These are phyloP conservation scores for Drosophila mulleri DNA, from an alignment of 2,888 invertebrate genomes.

Conservation along the genomic window DNA sequence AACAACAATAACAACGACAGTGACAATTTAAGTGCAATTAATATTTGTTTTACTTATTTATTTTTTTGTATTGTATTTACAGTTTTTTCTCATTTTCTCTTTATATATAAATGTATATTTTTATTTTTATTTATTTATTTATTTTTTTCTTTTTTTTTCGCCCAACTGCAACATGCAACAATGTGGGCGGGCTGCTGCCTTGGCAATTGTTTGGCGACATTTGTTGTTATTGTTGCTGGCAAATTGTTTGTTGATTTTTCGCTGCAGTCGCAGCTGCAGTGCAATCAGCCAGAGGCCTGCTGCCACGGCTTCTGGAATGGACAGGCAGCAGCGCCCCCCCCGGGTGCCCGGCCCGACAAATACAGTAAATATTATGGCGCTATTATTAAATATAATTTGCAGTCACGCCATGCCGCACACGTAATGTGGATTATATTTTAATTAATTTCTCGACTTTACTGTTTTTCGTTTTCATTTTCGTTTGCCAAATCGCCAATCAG, in stretches of 20 bases:
- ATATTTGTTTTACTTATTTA: conserved; percentile 36
- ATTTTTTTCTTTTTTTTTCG: conserved; percentile 1
- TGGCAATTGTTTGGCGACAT: conserved; percentile 27
- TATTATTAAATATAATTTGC: conserved; percentile 77
- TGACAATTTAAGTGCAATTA: conserved; percentile 80
- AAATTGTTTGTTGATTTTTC: conserved; percentile 57
- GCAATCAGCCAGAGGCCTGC: conserved; percentile 4
- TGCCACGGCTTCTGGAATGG: neutral
- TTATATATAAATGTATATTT: too few relatives aligned
- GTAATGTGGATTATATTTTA: conserved; percentile 82
- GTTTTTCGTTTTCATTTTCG: conserved; percentile 66
- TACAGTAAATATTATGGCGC: conserved; percentile 60
- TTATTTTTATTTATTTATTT: conserved; percentile 5
- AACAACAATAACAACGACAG: conserved; percentile 57
- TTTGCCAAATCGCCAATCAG: neutral
- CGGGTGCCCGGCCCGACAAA: conserved; percentile 7
- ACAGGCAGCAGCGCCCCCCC: neutral
- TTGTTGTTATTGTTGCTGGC: conserved; percentile 27
- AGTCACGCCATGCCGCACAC: conserved; percentile 82
- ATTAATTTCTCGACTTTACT: conserved; percentile 82
- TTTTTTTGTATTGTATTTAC: conserved; percentile 14
- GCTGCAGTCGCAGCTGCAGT: conserved; percentile 28
- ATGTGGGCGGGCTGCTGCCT: conserved; percentile 10
- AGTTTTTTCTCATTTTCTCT: conserved; percentile 3
- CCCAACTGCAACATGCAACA: conserved; percentile 69